A percentile compares a stretch with the other conserved stretches of the same genome.
These are phyloP conservation scores for Capromys pilorides DNA, from an alignment of 2,797 vertebrate genomes.

Conservation along the genomic window DNA sequence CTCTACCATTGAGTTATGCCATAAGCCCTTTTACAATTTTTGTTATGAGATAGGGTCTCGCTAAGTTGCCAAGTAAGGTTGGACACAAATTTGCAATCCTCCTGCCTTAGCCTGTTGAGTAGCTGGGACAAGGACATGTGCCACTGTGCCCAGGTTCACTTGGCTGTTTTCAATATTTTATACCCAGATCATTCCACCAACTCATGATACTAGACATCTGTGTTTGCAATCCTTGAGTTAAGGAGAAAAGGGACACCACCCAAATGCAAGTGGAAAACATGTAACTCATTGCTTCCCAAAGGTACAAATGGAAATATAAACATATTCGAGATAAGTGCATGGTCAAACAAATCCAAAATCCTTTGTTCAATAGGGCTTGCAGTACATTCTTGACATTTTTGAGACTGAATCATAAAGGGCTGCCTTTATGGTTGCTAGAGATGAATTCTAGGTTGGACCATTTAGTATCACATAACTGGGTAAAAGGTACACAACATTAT, in stretches of 20 bases:
- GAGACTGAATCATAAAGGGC: neutral
- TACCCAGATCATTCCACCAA: neutral
- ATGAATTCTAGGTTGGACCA: neutral
- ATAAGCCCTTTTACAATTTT: neutral
- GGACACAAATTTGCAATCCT: neutral
- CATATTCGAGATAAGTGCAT: neutral
- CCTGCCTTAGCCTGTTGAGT: neutral
- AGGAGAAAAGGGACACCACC: neutral
- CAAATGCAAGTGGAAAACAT: neutral
- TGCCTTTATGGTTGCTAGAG: neutral
- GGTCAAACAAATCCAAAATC: neutral
- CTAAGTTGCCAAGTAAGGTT: neutral
- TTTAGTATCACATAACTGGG: neutral
- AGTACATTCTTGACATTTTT: neutral
- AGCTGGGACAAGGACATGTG: neutral
- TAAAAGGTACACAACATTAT: neutral
- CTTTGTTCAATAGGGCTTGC: neutral
- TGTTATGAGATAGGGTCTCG: neutral
- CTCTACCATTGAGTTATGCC: neutral
- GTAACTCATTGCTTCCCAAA: neutral
- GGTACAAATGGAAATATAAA: constrained; percentile 5
- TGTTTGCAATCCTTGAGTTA: neutral
- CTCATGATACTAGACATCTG: neutral
- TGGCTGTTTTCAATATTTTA: neutral
- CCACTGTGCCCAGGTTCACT: neutral